A percentile compares a stretch with the other conserved stretches of the same genome.
Conservation (phyloP, 1,140 invertebrate species). For the Pararge aegeria region DNA sequence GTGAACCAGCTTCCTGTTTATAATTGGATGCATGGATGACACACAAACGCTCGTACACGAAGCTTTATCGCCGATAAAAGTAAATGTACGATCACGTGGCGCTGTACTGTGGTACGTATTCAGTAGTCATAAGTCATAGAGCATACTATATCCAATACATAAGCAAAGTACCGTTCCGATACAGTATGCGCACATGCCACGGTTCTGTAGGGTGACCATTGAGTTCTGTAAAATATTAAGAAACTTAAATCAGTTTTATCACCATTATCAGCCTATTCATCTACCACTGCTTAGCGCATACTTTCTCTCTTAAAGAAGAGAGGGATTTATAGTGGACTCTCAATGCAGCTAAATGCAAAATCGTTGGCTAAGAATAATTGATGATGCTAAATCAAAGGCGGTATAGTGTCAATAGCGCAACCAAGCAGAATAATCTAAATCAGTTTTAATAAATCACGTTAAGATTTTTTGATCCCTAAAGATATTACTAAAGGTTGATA, state of each 20-base stretch:
- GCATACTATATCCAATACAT: constrained; percentile 12
- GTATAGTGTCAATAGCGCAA: too few species aligned
- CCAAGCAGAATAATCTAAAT: too few species aligned
- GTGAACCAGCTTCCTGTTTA: not conserved
- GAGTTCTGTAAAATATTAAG: not conserved
- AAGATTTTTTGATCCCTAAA: too few species aligned
- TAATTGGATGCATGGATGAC: not conserved
- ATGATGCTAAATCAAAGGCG: too few species aligned
- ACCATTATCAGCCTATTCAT: too few species aligned
- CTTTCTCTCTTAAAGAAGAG: too few species aligned
- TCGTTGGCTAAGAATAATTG: too few species aligned
- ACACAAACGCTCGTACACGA: not conserved
- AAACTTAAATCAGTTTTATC: not conserved
- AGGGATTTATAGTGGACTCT: too few species aligned
- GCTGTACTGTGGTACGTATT: not conserved
- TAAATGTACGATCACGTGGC: constrained; percentile 1
- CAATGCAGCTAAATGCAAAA: too few species aligned
- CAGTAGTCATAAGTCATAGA: constrained; percentile 7
- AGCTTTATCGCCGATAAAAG: constrained; percentile 1
- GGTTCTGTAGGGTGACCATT: not conserved
- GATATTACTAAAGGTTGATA: too few species aligned
- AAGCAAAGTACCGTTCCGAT: constrained; percentile 11
- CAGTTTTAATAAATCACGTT: too few species aligned
- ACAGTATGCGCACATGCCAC: constrained; percentile 9
- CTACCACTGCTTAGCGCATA: too few species aligned